Evolutionary conservation across 1,140 invertebrate genomes (phyloP).

Genomic region (Euwallacea fornicatus): DNA sequence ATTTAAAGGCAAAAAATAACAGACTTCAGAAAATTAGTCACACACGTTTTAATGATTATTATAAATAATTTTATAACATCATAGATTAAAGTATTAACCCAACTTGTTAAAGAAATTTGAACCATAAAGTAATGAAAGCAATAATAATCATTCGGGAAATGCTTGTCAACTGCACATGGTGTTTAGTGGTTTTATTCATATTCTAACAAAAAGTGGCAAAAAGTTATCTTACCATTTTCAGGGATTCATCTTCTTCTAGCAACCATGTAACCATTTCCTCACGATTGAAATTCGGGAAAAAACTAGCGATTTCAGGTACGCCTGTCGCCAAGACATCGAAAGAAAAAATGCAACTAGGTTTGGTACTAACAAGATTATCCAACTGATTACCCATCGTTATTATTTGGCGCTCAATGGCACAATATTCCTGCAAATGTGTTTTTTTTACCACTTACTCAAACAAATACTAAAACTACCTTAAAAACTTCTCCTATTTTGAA

Average conservation of each 20-base stretch:
- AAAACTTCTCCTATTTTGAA: neutral
- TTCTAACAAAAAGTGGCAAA: no score
- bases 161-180: no score
- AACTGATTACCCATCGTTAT: neutral
- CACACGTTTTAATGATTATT: no score
- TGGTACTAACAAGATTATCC: neutral
- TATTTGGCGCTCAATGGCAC: neutral
- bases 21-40: no score
- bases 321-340: neutral
- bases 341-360: neutral
- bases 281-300: neutral
- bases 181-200: no score
- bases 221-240: neutral
- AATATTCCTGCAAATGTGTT: neutral
- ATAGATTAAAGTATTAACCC: no score
- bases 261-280: neutral
- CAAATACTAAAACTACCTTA: neutral
- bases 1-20: no score
- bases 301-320: neutral
- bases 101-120: no score
- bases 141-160: no score
- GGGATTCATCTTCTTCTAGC: neutral
- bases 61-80: no score
- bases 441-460: neutral
- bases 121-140: no score